Conservation (phyloP, 2,797 vertebrate genomes). For the Avahi laniger region DNA sequence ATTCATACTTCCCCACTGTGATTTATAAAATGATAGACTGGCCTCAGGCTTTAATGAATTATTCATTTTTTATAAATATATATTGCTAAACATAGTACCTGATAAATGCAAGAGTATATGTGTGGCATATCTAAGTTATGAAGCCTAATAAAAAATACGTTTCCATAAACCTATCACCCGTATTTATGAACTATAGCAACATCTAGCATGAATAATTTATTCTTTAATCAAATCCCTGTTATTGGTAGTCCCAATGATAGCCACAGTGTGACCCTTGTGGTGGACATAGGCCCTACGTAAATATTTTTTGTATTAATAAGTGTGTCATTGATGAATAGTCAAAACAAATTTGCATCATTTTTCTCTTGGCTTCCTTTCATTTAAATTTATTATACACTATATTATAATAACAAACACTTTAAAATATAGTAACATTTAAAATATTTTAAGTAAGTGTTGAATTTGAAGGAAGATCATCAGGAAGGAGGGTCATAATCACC, state of each 20-base stretch:
- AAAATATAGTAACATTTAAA: not conserved
- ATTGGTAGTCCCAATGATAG: not conserved
- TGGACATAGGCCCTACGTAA: not conserved
- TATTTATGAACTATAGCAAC: not conserved
- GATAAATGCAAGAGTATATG: not conserved
- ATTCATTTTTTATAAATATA: conserved; percentile 60
- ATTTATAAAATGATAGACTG: conserved; percentile 26
- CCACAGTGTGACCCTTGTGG: not conserved
- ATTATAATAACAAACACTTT: not conserved
- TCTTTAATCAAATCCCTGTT: conserved; percentile 31
- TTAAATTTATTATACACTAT: not conserved
- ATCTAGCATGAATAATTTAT: conserved; percentile 40
- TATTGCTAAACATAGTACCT: conserved; percentile 28
- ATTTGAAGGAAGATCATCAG: not conserved
- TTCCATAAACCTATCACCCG: not conserved
- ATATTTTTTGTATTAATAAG: not conserved
- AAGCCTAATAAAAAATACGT: conserved; percentile 24
- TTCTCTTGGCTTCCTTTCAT: not conserved
- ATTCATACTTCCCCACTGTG: not conserved
- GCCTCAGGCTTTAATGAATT: conserved; percentile 36
- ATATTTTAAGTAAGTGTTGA: not conserved
- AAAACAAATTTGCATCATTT: not conserved
- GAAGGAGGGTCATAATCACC: not conserved
- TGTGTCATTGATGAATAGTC: not conserved
- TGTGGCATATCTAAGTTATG: not conserved